A percentile compares a stretch with the other conserved stretches of the same genome.
Conservation (phyloP, 2,888 invertebrate species). For the Charanyca ferruginea region DNA sequence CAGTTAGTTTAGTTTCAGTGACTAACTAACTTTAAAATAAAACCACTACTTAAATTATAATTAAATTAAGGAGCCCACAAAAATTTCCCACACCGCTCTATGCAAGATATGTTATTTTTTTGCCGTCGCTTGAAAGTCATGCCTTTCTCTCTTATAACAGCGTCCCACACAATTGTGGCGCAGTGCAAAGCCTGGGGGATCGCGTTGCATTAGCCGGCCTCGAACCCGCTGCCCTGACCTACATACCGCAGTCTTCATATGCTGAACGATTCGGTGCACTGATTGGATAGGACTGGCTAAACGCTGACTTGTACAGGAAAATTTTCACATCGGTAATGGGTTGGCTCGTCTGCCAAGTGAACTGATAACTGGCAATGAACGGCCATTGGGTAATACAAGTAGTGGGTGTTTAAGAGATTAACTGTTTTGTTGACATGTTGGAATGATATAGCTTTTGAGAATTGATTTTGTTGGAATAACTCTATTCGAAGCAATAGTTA, state of each 20-base stretch:
- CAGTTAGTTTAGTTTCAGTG: too few relatives aligned
- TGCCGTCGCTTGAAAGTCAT: not conserved
- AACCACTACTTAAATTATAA: too few relatives aligned
- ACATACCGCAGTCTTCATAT: conserved; percentile 58
- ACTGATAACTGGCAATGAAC: conserved; percentile 29
- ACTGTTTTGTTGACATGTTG: conserved; percentile 1
- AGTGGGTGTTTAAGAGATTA: not conserved
- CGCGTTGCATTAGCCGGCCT: conserved; percentile 61
- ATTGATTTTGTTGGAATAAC: conserved; percentile 1
- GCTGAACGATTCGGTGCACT: conserved; percentile 55
- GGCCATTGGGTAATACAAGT: conserved; percentile 14
- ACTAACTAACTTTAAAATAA: too few relatives aligned
- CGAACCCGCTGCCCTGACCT: conserved; percentile 63
- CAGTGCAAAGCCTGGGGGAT: conserved; percentile 63
- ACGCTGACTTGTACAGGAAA: conserved; percentile 26
- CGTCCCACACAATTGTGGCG: conserved; percentile 50
- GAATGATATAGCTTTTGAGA: not conserved
- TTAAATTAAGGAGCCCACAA: not conserved
- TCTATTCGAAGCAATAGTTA: not conserved
- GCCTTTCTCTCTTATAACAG: conserved; percentile 14
- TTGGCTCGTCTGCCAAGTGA: conserved; percentile 29
- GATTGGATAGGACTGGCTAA: conserved; percentile 47
- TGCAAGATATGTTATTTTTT: not conserved
- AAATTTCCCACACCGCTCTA: too few relatives aligned
- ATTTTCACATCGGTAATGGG: conserved; percentile 42